A percentile compares a stretch with the other conserved stretches of the same genome.
Conservation (phyloP, 2,113 vertebrate genomes). For the Pseudopipra pipra region DNA sequence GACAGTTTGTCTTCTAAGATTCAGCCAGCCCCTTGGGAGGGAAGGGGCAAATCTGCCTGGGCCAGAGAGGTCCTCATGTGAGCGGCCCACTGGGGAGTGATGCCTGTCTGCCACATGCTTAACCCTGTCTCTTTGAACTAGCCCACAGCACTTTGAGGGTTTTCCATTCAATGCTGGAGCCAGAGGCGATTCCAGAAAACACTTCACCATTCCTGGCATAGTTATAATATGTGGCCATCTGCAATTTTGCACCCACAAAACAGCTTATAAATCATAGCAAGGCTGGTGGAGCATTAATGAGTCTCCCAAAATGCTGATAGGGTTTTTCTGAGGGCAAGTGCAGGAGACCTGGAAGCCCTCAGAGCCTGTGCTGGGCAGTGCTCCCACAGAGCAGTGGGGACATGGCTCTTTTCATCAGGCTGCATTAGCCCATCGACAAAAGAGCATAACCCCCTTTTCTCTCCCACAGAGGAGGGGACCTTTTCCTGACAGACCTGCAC, state of each 20-base stretch:
- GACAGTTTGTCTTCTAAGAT: neutral
- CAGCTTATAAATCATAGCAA: neutral
- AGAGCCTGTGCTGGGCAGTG: fast-evolving
- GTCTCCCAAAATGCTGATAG: neutral
- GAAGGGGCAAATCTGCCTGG: neutral
- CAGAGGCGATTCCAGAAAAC: neutral
- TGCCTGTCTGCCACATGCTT: neutral
- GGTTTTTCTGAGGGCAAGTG: neutral
- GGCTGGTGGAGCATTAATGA: neutral
- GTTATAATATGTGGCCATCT: neutral
- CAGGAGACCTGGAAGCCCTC: neutral
- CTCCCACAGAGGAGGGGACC: neutral
- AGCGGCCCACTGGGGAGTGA: neutral
- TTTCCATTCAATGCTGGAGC: neutral
- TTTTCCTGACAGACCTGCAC: neutral
- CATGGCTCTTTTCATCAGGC: neutral
- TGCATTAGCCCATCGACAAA: neutral
- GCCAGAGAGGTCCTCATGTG: neutral
- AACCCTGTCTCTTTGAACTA: neutral
- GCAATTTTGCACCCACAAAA: neutral
- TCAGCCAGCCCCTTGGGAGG: neutral
- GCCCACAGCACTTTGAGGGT: neutral
- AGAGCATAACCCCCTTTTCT: neutral
- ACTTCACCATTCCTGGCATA: fast-evolving
- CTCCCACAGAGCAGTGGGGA: neutral